Conservation (phyloP, 2,888 invertebrate genomes). For the Herminia tarsipennalis region DNA sequence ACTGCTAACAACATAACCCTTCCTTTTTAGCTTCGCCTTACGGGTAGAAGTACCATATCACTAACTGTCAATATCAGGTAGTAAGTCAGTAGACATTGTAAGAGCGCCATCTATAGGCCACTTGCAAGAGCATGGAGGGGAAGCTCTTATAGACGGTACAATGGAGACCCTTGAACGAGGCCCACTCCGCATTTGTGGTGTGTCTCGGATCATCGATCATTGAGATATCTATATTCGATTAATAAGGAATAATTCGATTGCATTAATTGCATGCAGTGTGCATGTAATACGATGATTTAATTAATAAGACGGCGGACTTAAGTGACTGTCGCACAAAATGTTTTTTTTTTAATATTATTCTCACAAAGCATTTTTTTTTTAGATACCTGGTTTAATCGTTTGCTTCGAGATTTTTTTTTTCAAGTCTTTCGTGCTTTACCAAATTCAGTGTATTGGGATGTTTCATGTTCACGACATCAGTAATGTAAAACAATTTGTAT, state of each 20-base stretch:
- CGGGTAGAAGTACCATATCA: background rate
- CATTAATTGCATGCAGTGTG: background rate
- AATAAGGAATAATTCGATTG: background rate
- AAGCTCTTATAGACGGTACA: constrained; percentile 35
- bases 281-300: background rate
- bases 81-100: constrained; percentile 4
- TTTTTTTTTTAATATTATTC: too few relatives aligned
- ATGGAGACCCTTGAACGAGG: constrained; percentile 36
- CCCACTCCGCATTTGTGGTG: constrained; percentile 25
- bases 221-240: constrained; percentile 32
- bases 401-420: too few relatives aligned
- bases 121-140: constrained; percentile 38
- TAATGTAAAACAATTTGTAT: too few relatives aligned
- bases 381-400: too few relatives aligned
- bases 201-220: constrained; percentile 33
- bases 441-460: too few relatives aligned
- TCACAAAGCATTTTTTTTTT: too few relatives aligned
- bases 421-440: too few relatives aligned
- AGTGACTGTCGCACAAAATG: too few relatives aligned
- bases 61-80: constrained; percentile 7
- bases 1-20: too few relatives aligned
- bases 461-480: too few relatives aligned
- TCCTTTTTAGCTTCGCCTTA: too few relatives aligned
- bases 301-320: too few relatives aligned
- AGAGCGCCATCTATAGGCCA: constrained; percentile 18